Evolutionary conservation across 1,140 invertebrate genomes (phyloP), one percentile per base, ranked within the genome.

Genomic region (Pachypsylla venusta): DNA sequence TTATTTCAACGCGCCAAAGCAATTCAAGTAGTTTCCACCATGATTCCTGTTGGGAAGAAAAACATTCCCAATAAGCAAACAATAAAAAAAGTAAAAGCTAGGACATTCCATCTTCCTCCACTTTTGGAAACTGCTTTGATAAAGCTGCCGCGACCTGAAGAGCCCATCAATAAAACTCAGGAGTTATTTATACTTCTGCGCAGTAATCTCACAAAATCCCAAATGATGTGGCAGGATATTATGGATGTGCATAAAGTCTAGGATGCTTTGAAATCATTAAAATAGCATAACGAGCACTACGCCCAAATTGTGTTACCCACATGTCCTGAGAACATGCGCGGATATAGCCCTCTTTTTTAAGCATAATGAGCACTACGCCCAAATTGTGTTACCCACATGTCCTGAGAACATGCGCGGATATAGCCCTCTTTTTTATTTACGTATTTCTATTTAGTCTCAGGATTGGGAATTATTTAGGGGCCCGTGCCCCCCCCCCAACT

Each of bases 101-200:
- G 63, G 62, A 67, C 66, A 2, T 70, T 69, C 62, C 65, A 70
- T 67, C 62, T 69, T 24, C 67, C 67, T 7, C 64, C 69, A 54
- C 65, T 66, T 2, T 55, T 67, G 14, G 62, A 68, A 59, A 60
- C 66, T 60, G 68, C 65, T 12, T 60, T 63, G 27, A 64, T 63
- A 60, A 69, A 65, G 57, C 62, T 63, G 57, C 64, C 63, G 61
- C 28, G 59, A n/a, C 19, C 60, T 13, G n/a, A 10, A 10, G 10
- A 10, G 30, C 10, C 10, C n/a, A 35, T 10, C 30, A 35, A n/a
- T n/a, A n/a, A n/a, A n/a, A 61, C 65, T 39, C 58, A 57, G 22
- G 60, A 67, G 61, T 57, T 69, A 27, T 64, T 60, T 55, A 67
- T 70, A 48, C 39, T 69, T 53, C 60, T 69, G 1, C 57, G 67